These are phyloP conservation scores for Caenorhabditis sp. DNA, from an alignment of 2,888 invertebrate species.

Conservation along the genomic window DNA sequence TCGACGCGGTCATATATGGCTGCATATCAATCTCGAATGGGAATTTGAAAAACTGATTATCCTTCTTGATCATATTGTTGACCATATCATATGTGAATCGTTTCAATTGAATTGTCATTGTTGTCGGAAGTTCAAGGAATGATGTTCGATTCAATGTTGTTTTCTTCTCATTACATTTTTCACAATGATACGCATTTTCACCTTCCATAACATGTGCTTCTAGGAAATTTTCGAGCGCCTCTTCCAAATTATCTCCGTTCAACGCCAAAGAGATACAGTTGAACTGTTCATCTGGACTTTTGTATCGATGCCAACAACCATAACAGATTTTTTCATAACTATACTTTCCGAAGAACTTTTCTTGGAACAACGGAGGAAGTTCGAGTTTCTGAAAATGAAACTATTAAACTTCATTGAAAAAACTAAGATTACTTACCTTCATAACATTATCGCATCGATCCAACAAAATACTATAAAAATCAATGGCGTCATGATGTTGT, in stretches of 20 bases:
- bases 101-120: constrained; percentile 75
- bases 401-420: too few species aligned
- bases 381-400: constrained; percentile 71
- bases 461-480: constrained; percentile 75
- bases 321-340: constrained; percentile 75
- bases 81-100: constrained; percentile 76
- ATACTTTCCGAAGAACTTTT: constrained; percentile 74
- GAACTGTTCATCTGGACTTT: constrained; percentile 46
- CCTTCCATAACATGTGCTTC: constrained; percentile 75
- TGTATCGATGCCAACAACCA: constrained; percentile 74
- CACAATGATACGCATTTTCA: constrained; percentile 76
- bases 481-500: constrained; percentile 75
- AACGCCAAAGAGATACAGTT: constrained; percentile 42
- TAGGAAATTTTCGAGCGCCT: constrained; percentile 74
- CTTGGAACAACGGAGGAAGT: constrained; percentile 73
- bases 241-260: constrained; percentile 41
- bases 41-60: constrained; percentile 75
- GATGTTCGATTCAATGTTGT: constrained; percentile 75
- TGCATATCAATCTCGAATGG: constrained; percentile 71
- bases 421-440: too few species aligned
- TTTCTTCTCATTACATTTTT: constrained; percentile 74
- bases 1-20: constrained; percentile 38
- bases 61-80: constrained; percentile 74
- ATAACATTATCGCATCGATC: constrained; percentile 75
- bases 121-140: constrained; percentile 74